A percentile compares a stretch with the other conserved stretches of the same genome.
These are phyloP conservation scores for Marmota flaviventris DNA, from an alignment of 2,113 vertebrate species.

Conservation along the genomic window DNA sequence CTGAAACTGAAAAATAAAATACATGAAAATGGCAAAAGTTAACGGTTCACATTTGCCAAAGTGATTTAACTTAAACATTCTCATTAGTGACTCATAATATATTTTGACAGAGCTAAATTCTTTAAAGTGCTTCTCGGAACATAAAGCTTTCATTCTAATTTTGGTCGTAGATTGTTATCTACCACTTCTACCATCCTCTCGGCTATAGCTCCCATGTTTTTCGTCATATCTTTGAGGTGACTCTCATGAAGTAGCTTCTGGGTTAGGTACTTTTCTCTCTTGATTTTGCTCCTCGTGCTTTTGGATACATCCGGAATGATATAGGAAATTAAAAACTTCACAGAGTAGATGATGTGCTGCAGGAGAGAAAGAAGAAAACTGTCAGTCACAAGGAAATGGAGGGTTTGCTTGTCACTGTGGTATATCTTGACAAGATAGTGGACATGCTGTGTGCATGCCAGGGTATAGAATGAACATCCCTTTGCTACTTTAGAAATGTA, in stretches of 20 bases:
- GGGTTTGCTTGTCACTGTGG: not conserved
- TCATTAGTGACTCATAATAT: slow-evolving; percentile 54
- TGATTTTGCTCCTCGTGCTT: slow-evolving; percentile 93
- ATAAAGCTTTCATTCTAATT: slow-evolving; percentile 82
- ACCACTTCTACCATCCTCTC: slow-evolving; percentile 76
- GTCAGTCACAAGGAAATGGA: slow-evolving; percentile 33
- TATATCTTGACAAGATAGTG: no score
- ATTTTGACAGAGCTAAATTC: slow-evolving; percentile 26
- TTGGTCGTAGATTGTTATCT: slow-evolving; percentile 78
- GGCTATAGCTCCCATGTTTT: slow-evolving; percentile 82
- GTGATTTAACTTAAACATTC: slow-evolving; percentile 54
- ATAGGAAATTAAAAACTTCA: slow-evolving; percentile 95
- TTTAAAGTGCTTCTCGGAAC: slow-evolving; percentile 60
- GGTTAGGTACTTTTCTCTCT: slow-evolving; percentile 95
- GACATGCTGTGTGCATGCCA: fast-evolving
- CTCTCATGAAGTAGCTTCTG: slow-evolving; percentile 95
- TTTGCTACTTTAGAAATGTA: not conserved
- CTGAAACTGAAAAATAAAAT: slow-evolving; percentile 59
- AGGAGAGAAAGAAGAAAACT: slow-evolving; percentile 75
- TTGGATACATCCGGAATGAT: slow-evolving; percentile 93
- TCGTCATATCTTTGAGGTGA: slow-evolving; percentile 91
- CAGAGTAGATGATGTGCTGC: slow-evolving; percentile 95
- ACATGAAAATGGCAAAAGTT: slow-evolving; percentile 16
- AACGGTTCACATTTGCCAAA: slow-evolving; percentile 63
- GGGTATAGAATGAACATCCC: no score